Percentiles rank a stretch among this genome's conserved stretches.
Evolutionary conservation across 2,797 vertebrate species (phyloP).

Genomic region (Geotrypetes seraphini): DNA sequence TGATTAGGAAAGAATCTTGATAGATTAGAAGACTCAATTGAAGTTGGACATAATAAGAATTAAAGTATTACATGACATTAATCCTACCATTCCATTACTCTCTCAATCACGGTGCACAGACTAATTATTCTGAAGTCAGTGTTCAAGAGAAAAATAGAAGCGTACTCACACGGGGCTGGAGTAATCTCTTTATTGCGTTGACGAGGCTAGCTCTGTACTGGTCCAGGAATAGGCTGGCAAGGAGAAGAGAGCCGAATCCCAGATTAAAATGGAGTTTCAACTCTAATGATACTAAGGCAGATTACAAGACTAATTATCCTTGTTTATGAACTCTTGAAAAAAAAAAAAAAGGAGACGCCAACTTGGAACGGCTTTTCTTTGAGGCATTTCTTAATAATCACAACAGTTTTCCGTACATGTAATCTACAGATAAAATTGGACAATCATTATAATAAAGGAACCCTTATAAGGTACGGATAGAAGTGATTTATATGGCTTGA

Average conservation of each 20-base stretch:
- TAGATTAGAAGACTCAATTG: slow-evolving; percentile 91
- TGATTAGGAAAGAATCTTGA: slow-evolving; percentile 81
- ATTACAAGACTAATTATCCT: slow-evolving; percentile 70
- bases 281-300: slow-evolving; percentile 65
- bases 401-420: neutral
- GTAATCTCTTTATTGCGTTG: slow-evolving; percentile 97
- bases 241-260: slow-evolving; percentile 57
- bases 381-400: too few relatives aligned
- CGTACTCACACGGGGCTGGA: slow-evolving; percentile 88
- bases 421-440: slow-evolving; percentile 4
- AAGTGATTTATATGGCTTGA: too few relatives aligned
- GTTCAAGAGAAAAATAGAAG: slow-evolving; percentile 66
- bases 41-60: slow-evolving; percentile 95
- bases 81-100: slow-evolving; percentile 92
- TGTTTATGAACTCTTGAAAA: slow-evolving; percentile 38
- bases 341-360: too few relatives aligned
- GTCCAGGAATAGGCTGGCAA: slow-evolving; percentile 93
- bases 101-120: slow-evolving; percentile 73
- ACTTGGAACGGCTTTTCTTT: too few relatives aligned
- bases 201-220: slow-evolving; percentile 92
- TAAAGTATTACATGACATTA: slow-evolving; percentile 99
- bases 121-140: slow-evolving; percentile 84
- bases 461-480: too few relatives aligned
- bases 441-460: neutral
- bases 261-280: slow-evolving; percentile 72